These are phyloP conservation scores for Quiscalus mexicanus DNA, from an alignment of 2,113 vertebrate genomes.

Conservation along the genomic window DNA sequence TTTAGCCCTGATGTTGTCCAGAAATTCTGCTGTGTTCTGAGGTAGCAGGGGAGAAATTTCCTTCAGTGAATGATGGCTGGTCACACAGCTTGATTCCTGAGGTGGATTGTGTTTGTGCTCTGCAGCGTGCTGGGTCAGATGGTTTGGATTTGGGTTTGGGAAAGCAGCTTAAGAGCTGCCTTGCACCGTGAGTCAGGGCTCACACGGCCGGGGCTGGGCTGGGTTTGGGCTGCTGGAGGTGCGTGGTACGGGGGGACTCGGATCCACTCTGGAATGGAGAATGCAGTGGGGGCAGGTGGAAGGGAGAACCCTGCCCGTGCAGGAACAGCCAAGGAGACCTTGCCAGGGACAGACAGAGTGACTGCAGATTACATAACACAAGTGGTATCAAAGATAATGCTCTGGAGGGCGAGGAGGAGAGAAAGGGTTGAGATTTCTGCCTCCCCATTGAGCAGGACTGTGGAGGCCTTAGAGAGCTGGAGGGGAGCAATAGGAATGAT, in stretches of 20 bases:
- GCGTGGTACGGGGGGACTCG: rapidly evolving
- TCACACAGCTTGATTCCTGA: background rate
- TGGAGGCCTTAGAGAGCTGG: background rate
- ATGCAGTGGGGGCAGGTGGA: background rate
- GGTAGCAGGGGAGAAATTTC: background rate
- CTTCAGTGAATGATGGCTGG: background rate
- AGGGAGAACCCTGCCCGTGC: background rate
- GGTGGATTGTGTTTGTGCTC: background rate
- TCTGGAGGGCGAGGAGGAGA: background rate
- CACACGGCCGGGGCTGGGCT: background rate
- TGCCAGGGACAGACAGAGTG: background rate
- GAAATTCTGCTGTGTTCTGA: background rate
- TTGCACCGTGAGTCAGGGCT: background rate
- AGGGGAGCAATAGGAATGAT: background rate
- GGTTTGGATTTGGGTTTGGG: constrained; percentile 35
- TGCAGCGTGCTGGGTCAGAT: background rate
- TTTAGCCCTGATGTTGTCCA: background rate
- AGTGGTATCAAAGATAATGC: background rate
- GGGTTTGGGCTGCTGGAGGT: background rate
- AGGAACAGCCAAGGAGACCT: background rate
- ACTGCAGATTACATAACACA: background rate
- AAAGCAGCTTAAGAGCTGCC: constrained; percentile 44
- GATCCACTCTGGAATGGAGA: background rate
- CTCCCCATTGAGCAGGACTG: background rate
- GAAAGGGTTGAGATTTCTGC: background rate